Evolutionary conservation across 1,140 invertebrate genomes (phyloP), one percentile per base, ranked within the genome.

Genomic region (Sminthurides bifidus): DNA sequence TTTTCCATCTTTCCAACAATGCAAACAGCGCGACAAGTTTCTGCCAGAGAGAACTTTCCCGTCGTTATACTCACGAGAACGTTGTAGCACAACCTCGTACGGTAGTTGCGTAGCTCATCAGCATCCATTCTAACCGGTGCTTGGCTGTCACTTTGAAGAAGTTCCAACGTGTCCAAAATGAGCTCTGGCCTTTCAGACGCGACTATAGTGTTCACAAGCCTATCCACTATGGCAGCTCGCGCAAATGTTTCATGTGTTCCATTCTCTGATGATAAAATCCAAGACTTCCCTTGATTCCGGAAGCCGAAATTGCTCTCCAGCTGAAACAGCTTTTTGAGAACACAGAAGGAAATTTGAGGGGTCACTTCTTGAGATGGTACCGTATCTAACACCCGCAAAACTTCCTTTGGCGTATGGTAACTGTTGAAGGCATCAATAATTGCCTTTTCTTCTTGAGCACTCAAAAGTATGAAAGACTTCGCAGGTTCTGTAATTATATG

Each of bases 11-110:
- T 50, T 68, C 71, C 60, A 55, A 71, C 58, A 63, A 67, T 49
- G 69, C 70, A 67, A 70, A 77, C 70, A 52, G 80, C 72, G 52
- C 77, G 70, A 66, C 80, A 80, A 21, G 83, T 66, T 61, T 84
- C 79, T 17, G 71, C 64, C n/a, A 85, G 62, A 19, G 68, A 70
- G 30, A 84, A 71, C 49, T 77, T 75, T 50, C 76, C 78, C 54
- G 83, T 78, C 5, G 72, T 75, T 8, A 76, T 73, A 67, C 78
- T 68, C n/a, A 78, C 67, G 35, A 83, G 68, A 27, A 77, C 67
- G 69, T 83, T 79, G 64, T 80, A 74, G 60, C 72, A 77, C 50
- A 84, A 70, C 52, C 72, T 72, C 51, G 77, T 70, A 61, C 75
- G 74, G 60, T 77, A 76, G 12, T 68, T 68, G 48, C 71, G 70